Evolutionary conservation across 1,140 invertebrate species (phyloP).

Genomic region (Neuroterus valhalla): DNA sequence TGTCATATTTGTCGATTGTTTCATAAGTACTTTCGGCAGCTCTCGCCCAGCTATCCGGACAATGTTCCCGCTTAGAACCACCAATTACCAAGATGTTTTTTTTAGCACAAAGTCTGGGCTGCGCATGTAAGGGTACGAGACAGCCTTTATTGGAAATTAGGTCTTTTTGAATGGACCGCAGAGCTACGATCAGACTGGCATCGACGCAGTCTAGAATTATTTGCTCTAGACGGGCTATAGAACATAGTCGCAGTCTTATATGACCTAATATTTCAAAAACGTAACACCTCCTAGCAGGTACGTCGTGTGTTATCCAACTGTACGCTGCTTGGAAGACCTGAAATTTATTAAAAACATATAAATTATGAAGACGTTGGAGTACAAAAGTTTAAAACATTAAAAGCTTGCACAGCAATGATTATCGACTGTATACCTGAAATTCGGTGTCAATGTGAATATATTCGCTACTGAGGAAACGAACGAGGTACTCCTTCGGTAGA

Average conservation of each 20-base stretch:
- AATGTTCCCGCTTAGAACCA: slow-evolving; percentile 89
- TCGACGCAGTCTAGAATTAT: slow-evolving; percentile 88
- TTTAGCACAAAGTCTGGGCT: slow-evolving; percentile 87
- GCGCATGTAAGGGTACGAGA: slow-evolving; percentile 83
- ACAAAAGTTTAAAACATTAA: too few relatives aligned
- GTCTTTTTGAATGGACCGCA: slow-evolving; percentile 88
- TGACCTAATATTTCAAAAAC: slow-evolving; percentile 91
- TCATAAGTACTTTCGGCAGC: slow-evolving; percentile 85
- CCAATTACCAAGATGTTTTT: slow-evolving; percentile 94
- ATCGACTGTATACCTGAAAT: slow-evolving; percentile 81
- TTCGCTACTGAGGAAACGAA: slow-evolving; percentile 89
- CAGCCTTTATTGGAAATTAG: slow-evolving; percentile 86
- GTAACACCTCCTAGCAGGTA: slow-evolving; percentile 85
- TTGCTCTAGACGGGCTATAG: slow-evolving; percentile 86
- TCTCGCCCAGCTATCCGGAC: slow-evolving; percentile 77
- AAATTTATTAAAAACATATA: neutral
- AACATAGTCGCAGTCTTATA: slow-evolving; percentile 90
- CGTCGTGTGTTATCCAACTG: slow-evolving; percentile 92
- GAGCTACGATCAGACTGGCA: slow-evolving; percentile 85
- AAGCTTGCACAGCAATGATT: slow-evolving; percentile 17
- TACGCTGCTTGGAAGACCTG: slow-evolving; percentile 93
- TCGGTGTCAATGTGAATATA: slow-evolving; percentile 93
- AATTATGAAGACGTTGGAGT: too few relatives aligned
- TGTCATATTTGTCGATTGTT: slow-evolving; percentile 87
- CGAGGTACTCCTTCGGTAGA: slow-evolving; percentile 86